Evolutionary conservation across 2,888 invertebrate genomes (phyloP).

Genomic region (Noctua janthina): DNA sequence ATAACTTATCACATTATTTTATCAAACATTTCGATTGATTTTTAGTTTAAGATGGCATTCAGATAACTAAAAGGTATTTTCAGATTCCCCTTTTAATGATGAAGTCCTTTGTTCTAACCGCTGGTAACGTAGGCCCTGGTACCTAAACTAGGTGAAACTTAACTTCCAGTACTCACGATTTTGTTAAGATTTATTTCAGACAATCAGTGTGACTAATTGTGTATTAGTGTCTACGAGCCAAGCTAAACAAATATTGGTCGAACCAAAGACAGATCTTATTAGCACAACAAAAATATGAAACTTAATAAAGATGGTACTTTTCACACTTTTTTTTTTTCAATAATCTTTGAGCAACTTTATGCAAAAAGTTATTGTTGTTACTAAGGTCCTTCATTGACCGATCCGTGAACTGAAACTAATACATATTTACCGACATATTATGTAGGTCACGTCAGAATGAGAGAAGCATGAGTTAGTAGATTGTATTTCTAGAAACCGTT

Average conservation of each 20-base stretch:
- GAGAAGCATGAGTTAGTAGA: neutral
- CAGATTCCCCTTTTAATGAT: neutral
- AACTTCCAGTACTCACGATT: neutral
- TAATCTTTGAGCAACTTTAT: neutral
- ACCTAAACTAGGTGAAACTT: neutral
- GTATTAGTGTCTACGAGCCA: neutral
- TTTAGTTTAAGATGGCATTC: slow-evolving; percentile 53
- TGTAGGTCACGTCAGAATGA: neutral
- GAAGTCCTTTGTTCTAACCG: slow-evolving; percentile 29
- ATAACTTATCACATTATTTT: slow-evolving; percentile 70
- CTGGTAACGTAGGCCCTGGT: neutral
- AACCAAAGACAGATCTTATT: neutral
- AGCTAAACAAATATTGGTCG: neutral
- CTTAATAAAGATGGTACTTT: neutral
- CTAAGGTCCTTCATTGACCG: neutral
- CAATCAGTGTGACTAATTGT: neutral
- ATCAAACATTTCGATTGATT: slow-evolving; percentile 56
- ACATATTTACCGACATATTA: neutral
- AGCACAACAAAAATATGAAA: neutral
- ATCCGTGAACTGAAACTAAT: neutral
- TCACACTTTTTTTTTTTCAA: neutral
- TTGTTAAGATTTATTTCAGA: neutral
- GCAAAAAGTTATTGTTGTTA: neutral
- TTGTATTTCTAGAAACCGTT: neutral
- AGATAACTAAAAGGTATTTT: slow-evolving; percentile 40